These are phyloP conservation scores for Manis crassicaudata DNA, from an alignment of 2,797 vertebrate genomes.

Conservation along the genomic window DNA sequence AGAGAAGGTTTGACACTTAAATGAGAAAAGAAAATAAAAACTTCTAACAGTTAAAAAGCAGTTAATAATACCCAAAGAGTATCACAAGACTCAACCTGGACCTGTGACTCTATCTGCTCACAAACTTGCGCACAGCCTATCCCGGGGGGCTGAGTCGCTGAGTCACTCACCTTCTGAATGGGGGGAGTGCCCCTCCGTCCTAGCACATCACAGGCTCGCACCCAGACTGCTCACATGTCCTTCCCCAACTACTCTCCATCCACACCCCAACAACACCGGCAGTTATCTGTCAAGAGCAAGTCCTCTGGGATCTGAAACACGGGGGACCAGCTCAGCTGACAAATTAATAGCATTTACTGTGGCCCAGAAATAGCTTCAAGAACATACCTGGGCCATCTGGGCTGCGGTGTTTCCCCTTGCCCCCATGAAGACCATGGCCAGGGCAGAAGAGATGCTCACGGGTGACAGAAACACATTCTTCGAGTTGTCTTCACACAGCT, in stretches of 20 bases:
- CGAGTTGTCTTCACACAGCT: slow-evolving; percentile 12
- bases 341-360: accelerated
- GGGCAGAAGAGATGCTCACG: slow-evolving; percentile 62
- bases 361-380: accelerated
- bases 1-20: background rate
- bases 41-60: background rate
- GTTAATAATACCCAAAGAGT: background rate
- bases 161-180: background rate
- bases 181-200: background rate
- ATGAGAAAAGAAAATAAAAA: background rate
- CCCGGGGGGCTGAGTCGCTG: background rate
- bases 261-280: background rate
- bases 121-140: background rate
- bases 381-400: slow-evolving; percentile 76
- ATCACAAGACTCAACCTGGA: background rate
- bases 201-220: accelerated
- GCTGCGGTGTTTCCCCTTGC: slow-evolving; percentile 65
- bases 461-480: slow-evolving; percentile 73
- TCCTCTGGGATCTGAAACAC: background rate
- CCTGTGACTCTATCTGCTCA: background rate
- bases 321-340: too few species aligned
- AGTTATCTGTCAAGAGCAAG: background rate
- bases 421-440: slow-evolving; percentile 81
- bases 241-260: background rate
- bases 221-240: too few species aligned